These are phyloP conservation scores for Proteles cristata DNA, from an alignment of 2,113 vertebrate species.

Conservation along the genomic window DNA sequence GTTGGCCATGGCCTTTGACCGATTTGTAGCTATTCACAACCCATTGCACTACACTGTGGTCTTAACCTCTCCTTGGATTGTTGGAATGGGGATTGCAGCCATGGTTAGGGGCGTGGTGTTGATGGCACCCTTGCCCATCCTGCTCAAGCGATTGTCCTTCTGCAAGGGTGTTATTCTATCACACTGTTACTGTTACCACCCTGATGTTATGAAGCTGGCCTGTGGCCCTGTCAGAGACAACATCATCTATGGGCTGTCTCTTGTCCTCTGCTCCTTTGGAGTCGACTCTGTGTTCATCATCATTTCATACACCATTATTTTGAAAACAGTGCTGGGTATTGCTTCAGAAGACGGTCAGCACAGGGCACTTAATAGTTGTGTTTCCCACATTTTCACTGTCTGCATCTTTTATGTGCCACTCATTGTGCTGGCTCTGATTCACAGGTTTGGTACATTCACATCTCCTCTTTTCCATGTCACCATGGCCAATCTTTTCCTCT, in stretches of 20 bases:
- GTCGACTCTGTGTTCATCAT: constrained; percentile 67
- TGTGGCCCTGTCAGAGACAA: constrained; percentile 69
- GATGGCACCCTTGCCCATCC: constrained; percentile 69
- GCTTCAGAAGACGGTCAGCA: constrained; percentile 40
- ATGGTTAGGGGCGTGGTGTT: constrained; percentile 41
- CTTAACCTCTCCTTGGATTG: constrained; percentile 47
- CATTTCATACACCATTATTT: constrained; percentile 71
- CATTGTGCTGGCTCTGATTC: constrained; percentile 74
- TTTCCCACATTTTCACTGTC: constrained; percentile 75
- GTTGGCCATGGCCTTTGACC: constrained; percentile 77
- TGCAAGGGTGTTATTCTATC: constrained; percentile 64
- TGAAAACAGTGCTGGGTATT: constrained; percentile 71
- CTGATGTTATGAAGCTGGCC: constrained; percentile 74
- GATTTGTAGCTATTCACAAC: constrained; percentile 69
- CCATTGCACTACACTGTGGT: constrained; percentile 63
- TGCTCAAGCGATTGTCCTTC: constrained; percentile 72
- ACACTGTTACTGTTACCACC: constrained; percentile 78
- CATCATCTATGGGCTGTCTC: constrained; percentile 64
- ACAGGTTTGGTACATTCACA: constrained; percentile 72
- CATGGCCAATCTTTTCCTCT: constrained; percentile 77
- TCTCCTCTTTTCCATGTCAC: constrained; percentile 70
- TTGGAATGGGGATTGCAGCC: constrained; percentile 17
- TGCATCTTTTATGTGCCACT: constrained; percentile 73
- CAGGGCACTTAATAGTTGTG: constrained; percentile 75
- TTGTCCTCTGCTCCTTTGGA: constrained; percentile 71